Conservation (phyloP, 2,888 invertebrate genomes). For the Pristionchus mayeri region DNA sequence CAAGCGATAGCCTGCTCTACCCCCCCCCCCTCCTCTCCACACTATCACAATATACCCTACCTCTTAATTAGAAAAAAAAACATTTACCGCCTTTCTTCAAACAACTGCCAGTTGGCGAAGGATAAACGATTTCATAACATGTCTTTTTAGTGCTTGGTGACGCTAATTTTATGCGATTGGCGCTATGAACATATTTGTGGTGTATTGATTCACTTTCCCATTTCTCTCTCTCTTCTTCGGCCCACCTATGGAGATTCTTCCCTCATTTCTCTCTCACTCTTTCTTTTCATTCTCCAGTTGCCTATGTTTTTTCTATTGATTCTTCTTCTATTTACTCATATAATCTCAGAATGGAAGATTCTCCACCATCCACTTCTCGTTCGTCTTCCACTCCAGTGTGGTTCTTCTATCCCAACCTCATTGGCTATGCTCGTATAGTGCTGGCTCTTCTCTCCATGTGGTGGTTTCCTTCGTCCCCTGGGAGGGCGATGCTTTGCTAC, state of each 20-base stretch:
- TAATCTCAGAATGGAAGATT: constrained; percentile 25
- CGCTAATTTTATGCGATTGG: not conserved
- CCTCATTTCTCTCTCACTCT: not conserved
- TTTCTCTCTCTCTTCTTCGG: not conserved
- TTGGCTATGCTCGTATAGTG: constrained; percentile 90
- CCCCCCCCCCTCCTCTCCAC: not conserved
- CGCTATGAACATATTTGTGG: not conserved
- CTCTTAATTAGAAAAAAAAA: not conserved
- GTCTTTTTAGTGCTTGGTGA: not conserved
- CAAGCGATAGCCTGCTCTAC: not conserved
- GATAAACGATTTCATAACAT: not conserved
- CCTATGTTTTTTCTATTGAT: not conserved
- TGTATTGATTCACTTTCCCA: not conserved
- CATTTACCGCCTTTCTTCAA: not conserved
- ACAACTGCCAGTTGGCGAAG: not conserved
- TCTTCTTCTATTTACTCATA: not conserved
- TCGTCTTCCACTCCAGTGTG: constrained; percentile 58
- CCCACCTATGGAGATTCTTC: too few species aligned
- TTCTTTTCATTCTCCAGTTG: not conserved
- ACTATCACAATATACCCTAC: not conserved
- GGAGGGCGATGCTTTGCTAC: constrained; percentile 89
- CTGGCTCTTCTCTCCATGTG: constrained; percentile 93
- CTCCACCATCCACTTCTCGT: not conserved
- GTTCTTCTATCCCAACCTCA: constrained; percentile 75
- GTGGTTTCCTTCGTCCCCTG: constrained; percentile 92